Percentiles rank a stretch among this genome's conserved stretches.
phyloP scores from a whole-genome alignment of 2,113 vertebrate genomes.

The Ictalurus furcatus region DNA sequence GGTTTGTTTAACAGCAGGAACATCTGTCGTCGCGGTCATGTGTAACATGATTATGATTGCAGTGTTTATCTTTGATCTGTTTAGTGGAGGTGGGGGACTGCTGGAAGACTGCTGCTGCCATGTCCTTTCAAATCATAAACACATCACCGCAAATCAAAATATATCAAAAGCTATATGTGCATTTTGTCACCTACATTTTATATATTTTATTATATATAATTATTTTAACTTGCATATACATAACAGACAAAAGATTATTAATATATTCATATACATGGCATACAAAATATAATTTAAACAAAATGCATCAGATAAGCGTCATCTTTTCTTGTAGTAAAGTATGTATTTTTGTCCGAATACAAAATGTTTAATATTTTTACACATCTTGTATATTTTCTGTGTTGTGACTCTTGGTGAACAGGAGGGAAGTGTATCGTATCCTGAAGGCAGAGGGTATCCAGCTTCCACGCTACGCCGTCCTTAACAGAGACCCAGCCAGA shows the following conservation, averaged over 20 bases:
- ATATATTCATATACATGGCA: background rate
- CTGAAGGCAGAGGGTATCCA: constrained; percentile 87
- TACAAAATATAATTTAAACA: background rate
- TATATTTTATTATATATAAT: background rate
- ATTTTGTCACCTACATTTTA: background rate
- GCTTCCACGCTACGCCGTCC: constrained; percentile 85
- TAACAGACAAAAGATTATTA: background rate
- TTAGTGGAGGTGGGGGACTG: background rate
- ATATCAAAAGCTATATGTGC: background rate
- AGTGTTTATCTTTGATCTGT: background rate
- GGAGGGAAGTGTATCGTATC: constrained; percentile 87
- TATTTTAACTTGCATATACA: background rate
- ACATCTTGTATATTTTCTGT: background rate
- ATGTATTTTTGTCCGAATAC: background rate
- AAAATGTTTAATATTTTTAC: background rate
- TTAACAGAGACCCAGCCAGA: constrained; percentile 86
- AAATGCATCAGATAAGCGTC: background rate
- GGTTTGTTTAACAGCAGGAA: constrained; percentile 1
- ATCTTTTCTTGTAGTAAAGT: background rate
- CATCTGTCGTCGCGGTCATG: background rate
- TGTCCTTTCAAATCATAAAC: background rate
- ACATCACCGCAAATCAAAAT: too few species aligned
- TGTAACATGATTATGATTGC: constrained; percentile 7
- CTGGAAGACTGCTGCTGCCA: background rate
- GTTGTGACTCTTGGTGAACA: constrained; percentile 45